Conservation (phyloP, 1,140 invertebrate species). For the Matsumurasca onukii region DNA sequence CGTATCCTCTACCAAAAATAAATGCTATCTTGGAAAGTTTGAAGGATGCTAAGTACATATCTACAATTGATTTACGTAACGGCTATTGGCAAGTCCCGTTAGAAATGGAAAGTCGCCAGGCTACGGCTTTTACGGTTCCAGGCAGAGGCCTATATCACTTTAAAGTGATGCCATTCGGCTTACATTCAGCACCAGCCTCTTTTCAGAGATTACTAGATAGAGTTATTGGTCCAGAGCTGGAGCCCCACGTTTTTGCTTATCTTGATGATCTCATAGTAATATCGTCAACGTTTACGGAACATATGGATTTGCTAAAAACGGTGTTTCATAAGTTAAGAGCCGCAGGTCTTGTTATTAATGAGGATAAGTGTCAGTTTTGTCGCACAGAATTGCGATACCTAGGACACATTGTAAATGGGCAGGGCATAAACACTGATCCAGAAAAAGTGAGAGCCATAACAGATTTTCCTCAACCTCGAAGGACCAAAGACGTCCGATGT, state of each 20-base stretch:
- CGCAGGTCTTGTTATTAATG: conserved; percentile 42
- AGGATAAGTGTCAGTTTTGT: conserved; percentile 46
- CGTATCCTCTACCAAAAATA: conserved; percentile 43
- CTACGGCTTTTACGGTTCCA: conserved; percentile 39
- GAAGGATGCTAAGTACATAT: conserved; percentile 41
- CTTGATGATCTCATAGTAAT: conserved; percentile 45
- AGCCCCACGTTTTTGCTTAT: conserved; percentile 34
- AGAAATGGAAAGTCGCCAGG: conserved; percentile 2
- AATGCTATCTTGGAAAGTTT: conserved; percentile 44
- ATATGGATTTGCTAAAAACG: conserved; percentile 37
- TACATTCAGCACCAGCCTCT: conserved; percentile 44
- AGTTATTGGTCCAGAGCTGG: conserved; percentile 29
- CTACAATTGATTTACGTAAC: conserved; percentile 43
- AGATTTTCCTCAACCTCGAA: conserved; percentile 42
- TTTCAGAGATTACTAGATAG: conserved; percentile 43
- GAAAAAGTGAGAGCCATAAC: conserved; percentile 43
- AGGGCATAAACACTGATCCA: conserved; percentile 46
- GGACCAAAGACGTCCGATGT: conserved; percentile 32
- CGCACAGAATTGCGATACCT: conserved; percentile 44
- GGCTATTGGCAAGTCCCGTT: conserved; percentile 40
- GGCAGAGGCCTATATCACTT: conserved; percentile 44
- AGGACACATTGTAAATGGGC: conserved; percentile 42
- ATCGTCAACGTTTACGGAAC: conserved; percentile 38
- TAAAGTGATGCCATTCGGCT: conserved; percentile 46
- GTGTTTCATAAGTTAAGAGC: conserved; percentile 39